A percentile compares a stretch with the other conserved stretches of the same genome.
Conservation (phyloP, 2,113 vertebrate species). For the Ellobius talpinus region DNA sequence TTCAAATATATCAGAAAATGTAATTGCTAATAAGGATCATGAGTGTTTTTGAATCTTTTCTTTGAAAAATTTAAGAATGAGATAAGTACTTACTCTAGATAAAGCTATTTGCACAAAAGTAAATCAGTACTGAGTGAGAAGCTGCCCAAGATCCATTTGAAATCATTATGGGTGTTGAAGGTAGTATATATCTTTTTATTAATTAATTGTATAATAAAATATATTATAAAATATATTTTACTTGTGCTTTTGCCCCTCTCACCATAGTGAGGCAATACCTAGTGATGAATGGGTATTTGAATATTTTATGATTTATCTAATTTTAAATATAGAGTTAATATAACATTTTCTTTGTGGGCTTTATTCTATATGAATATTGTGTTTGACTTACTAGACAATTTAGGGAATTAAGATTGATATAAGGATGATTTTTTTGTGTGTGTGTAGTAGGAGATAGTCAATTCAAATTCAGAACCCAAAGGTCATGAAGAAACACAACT, state of each 20-base stretch:
- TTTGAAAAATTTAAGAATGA: not conserved
- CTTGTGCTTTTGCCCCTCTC: not conserved
- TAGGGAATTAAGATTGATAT: not conserved
- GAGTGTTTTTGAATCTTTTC: not conserved
- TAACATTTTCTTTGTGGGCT: not conserved
- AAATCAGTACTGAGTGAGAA: not conserved
- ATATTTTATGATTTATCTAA: conserved; percentile 30
- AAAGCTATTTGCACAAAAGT: not conserved
- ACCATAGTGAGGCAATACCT: not conserved
- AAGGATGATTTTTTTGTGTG: not conserved
- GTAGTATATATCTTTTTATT: not conserved
- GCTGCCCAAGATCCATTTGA: not conserved
- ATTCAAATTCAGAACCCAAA: not conserved
- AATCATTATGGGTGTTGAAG: not conserved
- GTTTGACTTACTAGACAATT: not conserved
- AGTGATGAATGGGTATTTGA: not conserved
- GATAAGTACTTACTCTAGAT: not conserved
- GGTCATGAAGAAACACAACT: not conserved
- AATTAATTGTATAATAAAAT: too few relatives aligned
- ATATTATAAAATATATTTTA: not conserved
- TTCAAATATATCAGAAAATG: not conserved
- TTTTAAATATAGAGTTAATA: not conserved
- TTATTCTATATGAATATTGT: not conserved
- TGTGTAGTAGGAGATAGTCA: not conserved
- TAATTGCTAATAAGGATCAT: not conserved